Evolutionary conservation across 2,113 vertebrate species (phyloP), one percentile per base, ranked within the genome.

Genomic region (Bubo bubo): DNA sequence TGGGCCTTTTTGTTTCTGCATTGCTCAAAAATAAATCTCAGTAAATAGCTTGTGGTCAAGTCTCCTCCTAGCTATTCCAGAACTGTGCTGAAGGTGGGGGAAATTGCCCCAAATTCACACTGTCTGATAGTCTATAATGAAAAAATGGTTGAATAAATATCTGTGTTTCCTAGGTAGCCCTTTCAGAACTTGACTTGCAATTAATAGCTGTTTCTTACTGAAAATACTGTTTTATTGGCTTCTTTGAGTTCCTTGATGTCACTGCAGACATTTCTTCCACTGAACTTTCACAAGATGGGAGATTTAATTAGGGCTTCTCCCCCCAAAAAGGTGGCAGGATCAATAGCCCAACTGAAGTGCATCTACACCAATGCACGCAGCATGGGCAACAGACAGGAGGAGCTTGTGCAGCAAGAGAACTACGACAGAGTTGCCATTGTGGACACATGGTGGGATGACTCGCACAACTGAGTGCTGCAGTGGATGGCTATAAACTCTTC

Each of bases 11-110:
- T 92, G 47, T 86, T 91, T 81, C 64, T 87, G 53, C 35, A 28
- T 87, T 81, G 77, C 60, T 89, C 60, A 89, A 59, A 86, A 85
- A 53, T 75, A 89, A 95, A 79, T 84, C 80, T 56, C 47, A 84
- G 68, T 79, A 71, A 92, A 80, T 39, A 92, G 72, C 41, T 41
- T 76, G 27, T 66, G 60, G 53, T 87, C 45, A 76, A 59, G 35
- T 80, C 37, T 83, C 47, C 14, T 88, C 14, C 58, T 43, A 37
- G 21, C 35, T 92, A 8, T 63, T 21, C 75, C 32, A 71, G 67
- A 63, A 73, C 24, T 67, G 1, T 50, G 21, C 71, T 92, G 68
- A 80, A 81, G 18, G 24, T 63, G 53, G 22, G 53, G 10, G 8
- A 72, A 79, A 43, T 72, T 20, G 22, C 27, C 39, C 64, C 80